A percentile compares a stretch with the other conserved stretches of the same genome.
These are phyloP conservation scores for Eurytoma adleriae DNA, from an alignment of 2,888 invertebrate genomes.

Conservation along the genomic window DNA sequence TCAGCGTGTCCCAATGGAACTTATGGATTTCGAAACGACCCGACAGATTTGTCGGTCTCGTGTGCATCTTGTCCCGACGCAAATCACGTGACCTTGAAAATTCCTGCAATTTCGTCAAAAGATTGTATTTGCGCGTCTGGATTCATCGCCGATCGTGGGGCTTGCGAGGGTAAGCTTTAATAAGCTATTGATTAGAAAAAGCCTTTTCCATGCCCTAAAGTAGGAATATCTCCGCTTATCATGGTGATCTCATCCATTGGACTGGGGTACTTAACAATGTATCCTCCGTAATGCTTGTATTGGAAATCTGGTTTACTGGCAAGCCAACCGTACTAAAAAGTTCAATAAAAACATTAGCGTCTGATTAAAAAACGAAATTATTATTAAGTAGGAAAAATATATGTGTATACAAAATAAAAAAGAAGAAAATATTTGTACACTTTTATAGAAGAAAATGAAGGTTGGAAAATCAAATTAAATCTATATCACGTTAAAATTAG, in stretches of 20 bases:
- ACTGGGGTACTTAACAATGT: slow-evolving; percentile 60
- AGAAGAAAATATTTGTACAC: no score
- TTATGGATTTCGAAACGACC: slow-evolving; percentile 76
- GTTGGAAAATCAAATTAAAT: no score
- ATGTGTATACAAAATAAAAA: no score
- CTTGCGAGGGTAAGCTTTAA: slow-evolving; percentile 78
- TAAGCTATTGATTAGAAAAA: slow-evolving; percentile 55
- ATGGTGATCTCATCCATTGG: slow-evolving; percentile 62
- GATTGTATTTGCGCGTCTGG: slow-evolving; percentile 82
- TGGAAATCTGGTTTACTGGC: slow-evolving; percentile 65
- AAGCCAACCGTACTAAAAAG: slow-evolving; percentile 68
- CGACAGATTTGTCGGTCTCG: slow-evolving; percentile 78
- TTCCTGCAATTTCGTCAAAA: slow-evolving; percentile 78
- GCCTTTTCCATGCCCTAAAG: slow-evolving; percentile 64
- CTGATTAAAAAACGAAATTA: not conserved
- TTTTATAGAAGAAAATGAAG: no score
- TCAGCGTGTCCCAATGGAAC: slow-evolving; percentile 82
- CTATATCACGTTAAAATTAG: not conserved
- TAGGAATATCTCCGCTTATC: slow-evolving; percentile 63
- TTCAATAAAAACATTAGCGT: not conserved
- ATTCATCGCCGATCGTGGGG: slow-evolving; percentile 77
- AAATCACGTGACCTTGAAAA: slow-evolving; percentile 79
- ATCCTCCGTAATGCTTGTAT: slow-evolving; percentile 67
- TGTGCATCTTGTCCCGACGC: slow-evolving; percentile 81
- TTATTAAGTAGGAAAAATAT: no score